Percentiles rank a stretch among this genome's conserved stretches.
Conservation (phyloP, 2,888 invertebrate genomes). For the Agrochola litura region DNA sequence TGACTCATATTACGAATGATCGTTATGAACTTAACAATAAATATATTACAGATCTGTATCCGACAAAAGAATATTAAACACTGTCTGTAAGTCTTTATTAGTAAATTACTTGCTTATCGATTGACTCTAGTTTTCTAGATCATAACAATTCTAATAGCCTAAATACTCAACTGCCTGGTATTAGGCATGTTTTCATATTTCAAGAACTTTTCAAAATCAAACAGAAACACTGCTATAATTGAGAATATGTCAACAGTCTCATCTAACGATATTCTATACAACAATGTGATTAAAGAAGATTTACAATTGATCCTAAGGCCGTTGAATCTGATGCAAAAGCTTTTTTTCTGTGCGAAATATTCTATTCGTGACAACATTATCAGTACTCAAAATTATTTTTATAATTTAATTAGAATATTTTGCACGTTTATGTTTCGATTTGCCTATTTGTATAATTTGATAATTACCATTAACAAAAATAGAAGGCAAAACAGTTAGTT, state of each 20-base stretch:
- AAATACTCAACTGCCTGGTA: background rate
- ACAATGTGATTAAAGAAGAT: background rate
- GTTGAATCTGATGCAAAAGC: background rate
- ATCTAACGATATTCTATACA: background rate
- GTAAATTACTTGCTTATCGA: background rate
- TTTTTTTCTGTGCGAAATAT: background rate
- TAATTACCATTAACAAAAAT: background rate
- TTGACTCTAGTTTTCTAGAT: background rate
- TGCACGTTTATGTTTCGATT: background rate
- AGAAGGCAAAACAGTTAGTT: background rate
- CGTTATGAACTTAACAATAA: background rate
- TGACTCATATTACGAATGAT: background rate
- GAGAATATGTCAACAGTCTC: background rate
- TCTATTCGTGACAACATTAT: background rate
- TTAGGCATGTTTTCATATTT: conserved; percentile 1
- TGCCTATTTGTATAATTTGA: conserved; percentile 5
- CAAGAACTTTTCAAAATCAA: background rate
- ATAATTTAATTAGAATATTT: background rate
- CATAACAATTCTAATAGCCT: background rate
- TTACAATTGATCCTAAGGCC: conserved; percentile 4
- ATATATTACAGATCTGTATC: background rate
- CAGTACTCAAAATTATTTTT: background rate
- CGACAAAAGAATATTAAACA: background rate
- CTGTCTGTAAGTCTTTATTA: background rate
- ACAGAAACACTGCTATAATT: background rate